A percentile compares a stretch with the other conserved stretches of the same genome.
Conservation (phyloP, 2,888 invertebrate species). For the Hipparchia sbordonii region DNA sequence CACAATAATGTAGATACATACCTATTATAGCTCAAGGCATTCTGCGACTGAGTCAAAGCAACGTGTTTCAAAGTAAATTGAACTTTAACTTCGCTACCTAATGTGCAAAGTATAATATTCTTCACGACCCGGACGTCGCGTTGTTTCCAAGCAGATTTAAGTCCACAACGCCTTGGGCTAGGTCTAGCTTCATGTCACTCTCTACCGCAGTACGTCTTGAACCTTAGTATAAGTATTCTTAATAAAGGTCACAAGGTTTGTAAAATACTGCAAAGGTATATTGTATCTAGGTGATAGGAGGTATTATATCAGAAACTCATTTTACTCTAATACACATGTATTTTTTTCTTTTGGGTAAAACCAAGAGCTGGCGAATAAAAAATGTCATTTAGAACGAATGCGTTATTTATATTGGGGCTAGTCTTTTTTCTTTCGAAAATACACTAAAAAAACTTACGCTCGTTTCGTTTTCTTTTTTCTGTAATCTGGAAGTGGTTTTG, state of each 20-base stretch:
- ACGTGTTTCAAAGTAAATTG: neutral
- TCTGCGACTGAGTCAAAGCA: neutral
- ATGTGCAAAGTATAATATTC: neutral
- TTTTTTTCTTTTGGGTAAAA: neutral
- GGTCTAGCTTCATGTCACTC: neutral
- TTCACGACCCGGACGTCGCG: too few relatives aligned
- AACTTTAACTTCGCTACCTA: neutral
- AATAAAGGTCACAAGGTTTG: conserved; percentile 8
- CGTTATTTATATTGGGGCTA: too few relatives aligned
- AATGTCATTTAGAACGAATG: too few relatives aligned
- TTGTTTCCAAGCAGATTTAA: too few relatives aligned
- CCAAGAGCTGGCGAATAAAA: neutral
- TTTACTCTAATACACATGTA: too few relatives aligned
- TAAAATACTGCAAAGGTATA: neutral
- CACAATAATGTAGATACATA: conserved; percentile 8
- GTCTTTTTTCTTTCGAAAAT: too few relatives aligned
- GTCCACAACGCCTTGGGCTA: neutral
- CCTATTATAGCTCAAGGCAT: neutral
- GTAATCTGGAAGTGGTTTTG: too few relatives aligned
- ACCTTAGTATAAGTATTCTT: neutral
- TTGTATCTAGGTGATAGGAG: neutral
- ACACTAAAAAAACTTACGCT: too few relatives aligned
- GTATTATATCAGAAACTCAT: too few relatives aligned
- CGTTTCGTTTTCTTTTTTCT: too few relatives aligned
- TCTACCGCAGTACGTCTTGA: neutral